These are phyloP conservation scores for Metopolophium dirhodum DNA, from an alignment of 1,140 invertebrate species.

Conservation along the genomic window DNA sequence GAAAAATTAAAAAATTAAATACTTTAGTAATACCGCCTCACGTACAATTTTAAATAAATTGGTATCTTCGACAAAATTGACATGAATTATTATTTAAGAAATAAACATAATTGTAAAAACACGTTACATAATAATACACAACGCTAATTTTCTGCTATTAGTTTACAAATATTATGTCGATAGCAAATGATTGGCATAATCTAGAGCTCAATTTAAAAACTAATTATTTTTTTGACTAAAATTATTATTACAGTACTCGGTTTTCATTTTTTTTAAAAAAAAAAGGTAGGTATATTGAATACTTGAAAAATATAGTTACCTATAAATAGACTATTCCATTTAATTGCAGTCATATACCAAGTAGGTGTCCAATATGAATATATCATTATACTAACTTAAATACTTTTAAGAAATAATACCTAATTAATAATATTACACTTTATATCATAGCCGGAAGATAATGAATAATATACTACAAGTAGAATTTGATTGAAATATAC, in stretches of 20 bases:
- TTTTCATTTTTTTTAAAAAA: not conserved
- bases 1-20: not conserved
- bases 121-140: not conserved
- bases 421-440: not conserved
- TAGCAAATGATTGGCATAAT: not conserved
- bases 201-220: not conserved
- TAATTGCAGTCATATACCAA: not conserved
- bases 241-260: not conserved
- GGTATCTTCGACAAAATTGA: not conserved
- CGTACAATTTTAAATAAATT: not conserved
- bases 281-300: not conserved
- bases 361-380: not conserved
- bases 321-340: not conserved
- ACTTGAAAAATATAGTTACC: not conserved
- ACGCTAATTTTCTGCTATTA: not conserved
- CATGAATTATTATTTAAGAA: slow-evolving; percentile 1
- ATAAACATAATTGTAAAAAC: not conserved
- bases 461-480: not conserved
- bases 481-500: not conserved
- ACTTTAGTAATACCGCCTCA: not conserved
- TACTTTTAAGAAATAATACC: not conserved
- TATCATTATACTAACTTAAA: not conserved
- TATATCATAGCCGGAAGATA: not conserved
- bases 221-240: not conserved
- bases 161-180: not conserved